Conservation (phyloP, 2,797 vertebrate species). For the Peromyscus nudipes region DNA sequence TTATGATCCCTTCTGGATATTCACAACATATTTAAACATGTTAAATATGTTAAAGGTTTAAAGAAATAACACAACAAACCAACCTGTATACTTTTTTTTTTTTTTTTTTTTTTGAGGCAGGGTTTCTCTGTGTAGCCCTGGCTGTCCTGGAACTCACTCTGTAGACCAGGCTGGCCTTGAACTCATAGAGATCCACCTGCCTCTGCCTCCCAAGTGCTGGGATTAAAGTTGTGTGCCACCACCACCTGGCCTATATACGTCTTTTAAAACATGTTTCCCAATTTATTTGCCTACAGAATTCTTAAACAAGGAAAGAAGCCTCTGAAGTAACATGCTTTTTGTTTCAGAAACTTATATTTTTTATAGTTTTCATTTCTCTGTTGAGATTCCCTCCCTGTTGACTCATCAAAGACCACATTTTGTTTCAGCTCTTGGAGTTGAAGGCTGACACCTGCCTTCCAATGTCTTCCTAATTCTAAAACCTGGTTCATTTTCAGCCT, state of each 20-base stretch:
- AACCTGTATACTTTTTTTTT: not conserved
- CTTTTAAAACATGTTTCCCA: not conserved
- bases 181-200: no score
- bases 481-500: not conserved
- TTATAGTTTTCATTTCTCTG: constrained; percentile 12
- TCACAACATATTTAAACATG: not conserved
- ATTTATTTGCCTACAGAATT: not conserved
- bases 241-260: not conserved
- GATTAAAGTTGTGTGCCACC: no score
- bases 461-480: not conserved
- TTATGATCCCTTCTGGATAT: not conserved
- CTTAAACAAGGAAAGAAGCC: not conserved
- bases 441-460: constrained; percentile 13
- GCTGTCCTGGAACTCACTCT: no score
- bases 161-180: no score
- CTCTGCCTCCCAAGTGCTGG: no score
- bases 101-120: no score
- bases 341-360: constrained; percentile 49
- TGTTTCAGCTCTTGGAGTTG: not conserved
- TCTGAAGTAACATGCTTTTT: not conserved
- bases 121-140: no score
- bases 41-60: not conserved
- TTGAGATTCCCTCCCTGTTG: not conserved
- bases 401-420: not conserved
- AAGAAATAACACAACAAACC: not conserved